These are phyloP conservation scores for Epirrita christyi DNA, from an alignment of 2,888 invertebrate genomes.

Conservation along the genomic window DNA sequence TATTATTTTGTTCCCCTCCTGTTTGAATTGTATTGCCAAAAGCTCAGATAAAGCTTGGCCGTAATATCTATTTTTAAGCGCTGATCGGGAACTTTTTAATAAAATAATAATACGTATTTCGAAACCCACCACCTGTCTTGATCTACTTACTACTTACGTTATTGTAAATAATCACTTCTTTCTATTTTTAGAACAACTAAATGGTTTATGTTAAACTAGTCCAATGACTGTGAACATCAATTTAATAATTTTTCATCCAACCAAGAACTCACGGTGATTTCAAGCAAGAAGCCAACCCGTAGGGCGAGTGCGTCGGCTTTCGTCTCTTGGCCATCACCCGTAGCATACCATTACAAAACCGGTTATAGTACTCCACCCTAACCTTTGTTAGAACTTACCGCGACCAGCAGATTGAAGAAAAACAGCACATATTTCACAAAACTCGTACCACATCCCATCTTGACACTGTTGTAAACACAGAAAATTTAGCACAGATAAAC, in stretches of 20 bases:
- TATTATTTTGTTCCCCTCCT: not conserved
- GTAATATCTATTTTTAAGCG: slow-evolving; percentile 4
- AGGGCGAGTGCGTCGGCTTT: slow-evolving; percentile 52
- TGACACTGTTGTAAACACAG: slow-evolving; percentile 63
- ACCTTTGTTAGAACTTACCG: slow-evolving; percentile 86
- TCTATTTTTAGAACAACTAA: no score
- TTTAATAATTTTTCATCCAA: not conserved
- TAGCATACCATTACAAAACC: slow-evolving; percentile 72
- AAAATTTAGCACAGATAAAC: slow-evolving; percentile 70
- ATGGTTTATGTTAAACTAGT: no score
- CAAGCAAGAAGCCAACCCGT: slow-evolving; percentile 20
- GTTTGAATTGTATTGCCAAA: not conserved
- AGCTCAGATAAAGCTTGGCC: slow-evolving; percentile 3
- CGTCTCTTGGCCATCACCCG: slow-evolving; percentile 65
- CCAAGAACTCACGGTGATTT: slow-evolving; percentile 11
- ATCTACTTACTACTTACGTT: no score
- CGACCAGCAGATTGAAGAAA: slow-evolving; percentile 90
- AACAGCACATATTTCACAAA: slow-evolving; percentile 93
- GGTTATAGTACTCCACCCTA: slow-evolving; percentile 62
- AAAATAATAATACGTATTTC: not conserved
- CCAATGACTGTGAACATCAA: not conserved
- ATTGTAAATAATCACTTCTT: no score
- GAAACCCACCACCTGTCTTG: slow-evolving; percentile 10
- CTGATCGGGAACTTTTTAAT: not conserved
- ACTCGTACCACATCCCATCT: slow-evolving; percentile 89